Percentiles rank a stretch among this genome's conserved stretches.
Conservation (phyloP, 2,888 invertebrate genomes). For the Drosophila affinis region DNA sequence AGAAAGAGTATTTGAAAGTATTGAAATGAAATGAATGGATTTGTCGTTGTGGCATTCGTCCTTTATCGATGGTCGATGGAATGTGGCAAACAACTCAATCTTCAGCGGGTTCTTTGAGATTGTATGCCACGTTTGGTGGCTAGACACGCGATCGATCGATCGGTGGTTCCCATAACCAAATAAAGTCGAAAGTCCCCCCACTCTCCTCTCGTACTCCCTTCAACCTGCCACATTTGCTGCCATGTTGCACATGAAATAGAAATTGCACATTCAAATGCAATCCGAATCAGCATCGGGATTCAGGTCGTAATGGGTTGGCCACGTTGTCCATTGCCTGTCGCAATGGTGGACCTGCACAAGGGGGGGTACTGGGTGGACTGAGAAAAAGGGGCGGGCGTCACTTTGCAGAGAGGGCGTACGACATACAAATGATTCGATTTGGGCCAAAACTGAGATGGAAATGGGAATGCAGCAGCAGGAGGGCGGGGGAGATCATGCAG, state of each 20-base stretch:
- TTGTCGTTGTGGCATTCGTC: slow-evolving; percentile 64
- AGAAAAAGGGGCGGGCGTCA: neutral
- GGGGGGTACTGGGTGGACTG: neutral
- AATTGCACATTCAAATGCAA: slow-evolving; percentile 70
- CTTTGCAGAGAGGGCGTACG: neutral
- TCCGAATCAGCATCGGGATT: slow-evolving; percentile 51
- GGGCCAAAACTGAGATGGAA: neutral
- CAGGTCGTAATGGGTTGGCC: slow-evolving; percentile 58
- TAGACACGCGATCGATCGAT: slow-evolving; percentile 1
- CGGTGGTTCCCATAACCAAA: neutral
- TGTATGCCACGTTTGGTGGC: neutral
- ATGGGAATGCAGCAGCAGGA: neutral
- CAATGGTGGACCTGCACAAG: neutral
- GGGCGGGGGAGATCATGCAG: no score
- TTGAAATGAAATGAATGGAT: slow-evolving; percentile 59
- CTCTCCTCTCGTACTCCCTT: slow-evolving; percentile 8
- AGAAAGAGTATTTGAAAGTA: slow-evolving; percentile 26
- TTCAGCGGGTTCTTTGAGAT: slow-evolving; percentile 16
- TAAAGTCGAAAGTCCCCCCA: neutral
- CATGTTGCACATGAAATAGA: slow-evolving; percentile 60
- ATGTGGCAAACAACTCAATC: slow-evolving; percentile 65
- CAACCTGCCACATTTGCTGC: slow-evolving; percentile 48
- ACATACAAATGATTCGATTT: neutral
- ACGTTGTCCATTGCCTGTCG: slow-evolving; percentile 43
- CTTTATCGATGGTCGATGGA: slow-evolving; percentile 54